Conservation (phyloP, 2,113 vertebrate species). For the Cryptotis parvus region DNA sequence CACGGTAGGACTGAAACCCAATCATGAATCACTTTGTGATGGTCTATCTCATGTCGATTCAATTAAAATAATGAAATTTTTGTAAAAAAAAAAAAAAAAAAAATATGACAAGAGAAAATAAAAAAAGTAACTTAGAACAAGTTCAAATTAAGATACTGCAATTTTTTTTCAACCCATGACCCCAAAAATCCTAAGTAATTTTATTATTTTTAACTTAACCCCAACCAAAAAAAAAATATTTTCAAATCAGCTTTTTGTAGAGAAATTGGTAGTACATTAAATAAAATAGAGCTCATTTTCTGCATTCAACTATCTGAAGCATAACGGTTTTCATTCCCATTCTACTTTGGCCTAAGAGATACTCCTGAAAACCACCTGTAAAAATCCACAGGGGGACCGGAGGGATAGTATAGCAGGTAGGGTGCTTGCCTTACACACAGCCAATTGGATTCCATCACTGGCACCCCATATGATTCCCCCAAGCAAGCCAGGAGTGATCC, state of each 20-base stretch:
- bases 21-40: too few species aligned
- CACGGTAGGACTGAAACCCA: too few species aligned
- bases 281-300: constrained; percentile 23
- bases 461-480: too few species aligned
- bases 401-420: too few species aligned
- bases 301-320: not conserved
- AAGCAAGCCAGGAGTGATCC: too few species aligned
- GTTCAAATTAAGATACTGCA: constrained; percentile 42
- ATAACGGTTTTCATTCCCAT: not conserved
- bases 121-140: not conserved
- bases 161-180: not conserved
- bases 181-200: not conserved
- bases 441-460: too few species aligned
- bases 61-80: too few species aligned
- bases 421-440: too few species aligned
- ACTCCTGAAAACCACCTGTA: constrained; percentile 50
- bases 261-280: constrained; percentile 25
- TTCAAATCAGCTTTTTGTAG: constrained; percentile 55
- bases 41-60: too few species aligned
- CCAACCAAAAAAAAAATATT: constrained; percentile 49
- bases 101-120: too few species aligned
- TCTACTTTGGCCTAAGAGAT: constrained; percentile 36
- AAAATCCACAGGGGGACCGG: constrained; percentile 18
- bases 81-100: too few species aligned
- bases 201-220: constrained; percentile 29